Conservation (phyloP, 1,140 invertebrate species). For the Saccostrea echinata region DNA sequence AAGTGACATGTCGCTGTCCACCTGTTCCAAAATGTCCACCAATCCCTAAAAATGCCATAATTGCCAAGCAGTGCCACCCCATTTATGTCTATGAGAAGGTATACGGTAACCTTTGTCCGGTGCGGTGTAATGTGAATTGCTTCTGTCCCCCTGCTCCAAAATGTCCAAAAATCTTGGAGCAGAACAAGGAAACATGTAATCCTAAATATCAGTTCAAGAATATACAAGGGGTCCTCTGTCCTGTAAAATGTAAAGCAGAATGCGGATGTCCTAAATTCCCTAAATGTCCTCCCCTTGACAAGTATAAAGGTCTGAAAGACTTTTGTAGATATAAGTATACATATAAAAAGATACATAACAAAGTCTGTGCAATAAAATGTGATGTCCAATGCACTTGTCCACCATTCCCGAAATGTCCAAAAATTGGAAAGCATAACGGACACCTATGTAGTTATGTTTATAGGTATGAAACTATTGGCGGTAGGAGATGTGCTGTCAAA, state of each 20-base stretch:
- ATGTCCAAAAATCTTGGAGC: background rate
- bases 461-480: constrained; percentile 20
- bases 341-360: constrained; percentile 17
- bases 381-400: constrained; percentile 5
- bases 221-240: background rate
- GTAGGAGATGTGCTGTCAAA: background rate
- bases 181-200: background rate
- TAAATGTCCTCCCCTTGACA: background rate
- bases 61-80: constrained; percentile 1
- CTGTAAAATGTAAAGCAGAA: background rate
- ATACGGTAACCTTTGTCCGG: background rate
- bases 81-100: background rate
- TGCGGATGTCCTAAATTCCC: constrained; percentile 22
- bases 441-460: constrained; percentile 2
- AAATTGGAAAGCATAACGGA: background rate
- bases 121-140: constrained; percentile 11
- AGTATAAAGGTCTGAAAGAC: constrained; percentile 17
- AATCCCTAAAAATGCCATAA: background rate
- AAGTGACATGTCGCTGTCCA: constrained; percentile 20
- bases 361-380: constrained; percentile 18
- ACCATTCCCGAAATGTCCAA: constrained; percentile 22
- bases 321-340: constrained; percentile 16
- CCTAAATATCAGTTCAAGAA: constrained; percentile 8
- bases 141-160: background rate
- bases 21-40: constrained; percentile 39